Evolutionary conservation across 2,888 invertebrate species (phyloP).

Genomic region (Synergus gifuensis): DNA sequence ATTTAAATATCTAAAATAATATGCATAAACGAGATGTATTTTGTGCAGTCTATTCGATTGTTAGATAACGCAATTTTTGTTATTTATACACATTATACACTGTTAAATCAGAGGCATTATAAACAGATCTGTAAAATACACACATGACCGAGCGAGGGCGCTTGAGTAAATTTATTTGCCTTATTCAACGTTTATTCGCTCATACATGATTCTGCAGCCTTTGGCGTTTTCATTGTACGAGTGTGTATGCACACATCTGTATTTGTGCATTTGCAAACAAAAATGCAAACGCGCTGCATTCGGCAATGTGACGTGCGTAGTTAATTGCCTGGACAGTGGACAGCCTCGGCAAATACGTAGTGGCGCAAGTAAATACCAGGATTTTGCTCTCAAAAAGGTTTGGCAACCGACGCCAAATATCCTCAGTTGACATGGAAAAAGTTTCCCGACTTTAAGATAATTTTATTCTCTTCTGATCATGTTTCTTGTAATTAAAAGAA

Average conservation of each 20-base stretch:
- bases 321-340: constrained; percentile 68
- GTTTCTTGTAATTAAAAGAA: too few relatives aligned
- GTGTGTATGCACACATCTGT: constrained; percentile 53
- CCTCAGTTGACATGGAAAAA: constrained; percentile 41
- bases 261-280: constrained; percentile 63
- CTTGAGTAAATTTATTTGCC: constrained; percentile 10
- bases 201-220: constrained; percentile 15
- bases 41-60: not conserved
- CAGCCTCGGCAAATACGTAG: constrained; percentile 66
- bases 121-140: constrained; percentile 1
- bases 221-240: constrained; percentile 21
- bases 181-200: constrained; percentile 32
- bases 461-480: too few relatives aligned
- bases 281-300: constrained; percentile 61
- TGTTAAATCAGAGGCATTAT: not conserved
- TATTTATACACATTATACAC: not conserved
- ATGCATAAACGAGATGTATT: not conserved
- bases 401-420: constrained; percentile 50
- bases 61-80: not conserved
- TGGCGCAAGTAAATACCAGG: constrained; percentile 61
- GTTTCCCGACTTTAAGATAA: too few relatives aligned
- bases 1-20: too few relatives aligned
- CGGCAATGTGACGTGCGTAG: constrained; percentile 54
- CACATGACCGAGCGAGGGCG: not conserved
- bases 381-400: constrained; percentile 61